These are phyloP conservation scores for Tupaia chinensis DNA, from an alignment of 2,113 vertebrate species.

Conservation along the genomic window DNA sequence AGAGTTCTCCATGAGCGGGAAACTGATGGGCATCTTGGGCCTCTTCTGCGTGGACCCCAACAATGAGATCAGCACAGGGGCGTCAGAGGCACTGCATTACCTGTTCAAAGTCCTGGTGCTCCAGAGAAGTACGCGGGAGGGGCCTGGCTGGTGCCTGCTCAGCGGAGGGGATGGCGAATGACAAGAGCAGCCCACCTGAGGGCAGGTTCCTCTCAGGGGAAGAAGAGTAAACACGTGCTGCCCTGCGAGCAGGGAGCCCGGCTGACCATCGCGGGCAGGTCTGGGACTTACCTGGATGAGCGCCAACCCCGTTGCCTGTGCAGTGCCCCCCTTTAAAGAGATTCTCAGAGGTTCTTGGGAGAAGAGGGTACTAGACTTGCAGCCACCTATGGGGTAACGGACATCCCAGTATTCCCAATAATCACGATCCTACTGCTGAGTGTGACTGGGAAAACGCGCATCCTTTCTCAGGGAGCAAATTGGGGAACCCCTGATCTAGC, in stretches of 20 bases:
- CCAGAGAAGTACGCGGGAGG: constrained; percentile 59
- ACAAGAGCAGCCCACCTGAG: fast-evolving
- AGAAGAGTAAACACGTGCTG: no score
- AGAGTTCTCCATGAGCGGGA: constrained; percentile 25
- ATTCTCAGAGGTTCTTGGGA: no score
- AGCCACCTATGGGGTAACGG: fast-evolving
- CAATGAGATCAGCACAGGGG: not conserved
- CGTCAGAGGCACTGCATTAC: constrained; percentile 54
- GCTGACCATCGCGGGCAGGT: not conserved
- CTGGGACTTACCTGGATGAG: not conserved
- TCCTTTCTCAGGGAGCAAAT: not conserved
- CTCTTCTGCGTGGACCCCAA: constrained; percentile 26
- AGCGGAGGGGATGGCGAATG: fast-evolving
- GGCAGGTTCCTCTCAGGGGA: not conserved
- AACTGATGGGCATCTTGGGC: constrained; percentile 58
- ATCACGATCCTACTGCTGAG: fast-evolving
- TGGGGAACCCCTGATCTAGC: not conserved
- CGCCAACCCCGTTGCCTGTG: not conserved
- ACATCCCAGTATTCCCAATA: not conserved
- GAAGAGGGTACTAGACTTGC: not conserved
- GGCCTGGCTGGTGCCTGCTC: fast-evolving
- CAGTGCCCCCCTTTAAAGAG: not conserved
- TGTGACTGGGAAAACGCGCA: not conserved
- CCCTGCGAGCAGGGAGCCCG: not conserved
- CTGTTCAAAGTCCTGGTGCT: constrained; percentile 61